These are phyloP conservation scores for Helicolenus hilgendorfi DNA, from an alignment of 2,797 vertebrate genomes.

Conservation along the genomic window DNA sequence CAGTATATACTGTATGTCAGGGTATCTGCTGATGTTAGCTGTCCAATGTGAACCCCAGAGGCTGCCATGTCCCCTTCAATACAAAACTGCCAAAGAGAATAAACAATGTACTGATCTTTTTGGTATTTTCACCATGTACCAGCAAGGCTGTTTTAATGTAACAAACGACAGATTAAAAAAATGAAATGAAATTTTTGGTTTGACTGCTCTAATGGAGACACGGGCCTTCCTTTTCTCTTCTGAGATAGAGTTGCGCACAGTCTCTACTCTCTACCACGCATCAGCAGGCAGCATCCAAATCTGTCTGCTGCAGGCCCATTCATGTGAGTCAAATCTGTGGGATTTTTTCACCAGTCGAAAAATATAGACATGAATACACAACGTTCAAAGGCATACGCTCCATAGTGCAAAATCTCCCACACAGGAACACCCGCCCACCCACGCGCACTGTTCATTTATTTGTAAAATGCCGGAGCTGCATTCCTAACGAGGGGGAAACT, in stretches of 20 bases:
- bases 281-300: slow-evolving; percentile 36
- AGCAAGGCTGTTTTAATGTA: neutral
- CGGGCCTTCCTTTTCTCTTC: neutral
- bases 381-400: slow-evolving; percentile 44
- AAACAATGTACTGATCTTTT: neutral
- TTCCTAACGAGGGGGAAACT: slow-evolving; percentile 22
- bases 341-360: slow-evolving; percentile 56
- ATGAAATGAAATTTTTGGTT: neutral
- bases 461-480: slow-evolving; percentile 45
- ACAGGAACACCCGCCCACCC: slow-evolving; percentile 50
- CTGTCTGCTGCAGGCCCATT: slow-evolving; percentile 52
- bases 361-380: slow-evolving; percentile 56
- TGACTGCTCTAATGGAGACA: neutral
- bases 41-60: neutral
- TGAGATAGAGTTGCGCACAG: neutral
- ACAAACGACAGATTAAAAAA: neutral
- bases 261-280: slow-evolving; percentile 3
- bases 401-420: slow-evolving; percentile 50
- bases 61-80: neutral
- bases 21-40: neutral
- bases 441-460: slow-evolving; percentile 27
- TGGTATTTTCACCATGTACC: neutral
- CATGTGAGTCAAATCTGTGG: slow-evolving; percentile 61
- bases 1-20: neutral
- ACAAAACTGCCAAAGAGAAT: neutral